Base-by-base conservation (phyloP, 2,888 invertebrate genomes). In the Cantharis rufa region DNA sequence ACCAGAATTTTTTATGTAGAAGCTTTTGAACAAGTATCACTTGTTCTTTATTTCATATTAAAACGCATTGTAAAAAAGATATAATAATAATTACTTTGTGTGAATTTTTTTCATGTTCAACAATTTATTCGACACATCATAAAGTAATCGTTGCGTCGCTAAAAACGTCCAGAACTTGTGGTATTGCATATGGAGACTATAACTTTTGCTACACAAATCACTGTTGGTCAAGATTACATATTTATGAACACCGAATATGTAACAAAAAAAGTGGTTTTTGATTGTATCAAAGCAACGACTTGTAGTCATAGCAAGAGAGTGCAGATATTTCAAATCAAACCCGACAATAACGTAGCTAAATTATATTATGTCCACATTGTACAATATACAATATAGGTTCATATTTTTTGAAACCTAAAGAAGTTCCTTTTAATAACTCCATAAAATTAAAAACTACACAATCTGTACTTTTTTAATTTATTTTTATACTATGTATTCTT, bases 171-270 rank as follows among this genome's bases (percentile, higher is more conserved):
- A 74, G 69, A 70, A 70, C 48, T 78, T 80, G 81, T 82, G 81
- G 48, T 81, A 82, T 81, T 82, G 83, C 82, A 84, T 82, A 83
- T 82, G 81, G 83, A 82, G 83, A 83, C 84, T 83, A 84, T 82
- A 78, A 82, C 78, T 82, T 83, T 84, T 84, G 83, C 84, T 85
- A 85, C 80, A 85, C 85, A 85, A 86, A 86, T 86, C 85, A 84
- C 83, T 78, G 84, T 80, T 79, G 81, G 80, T 81, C 81, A 76
- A 80, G 79, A 82, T 81, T 85, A 84, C 84, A 86, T 86, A 86
- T 86, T 86, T 86, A 86, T 86, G 85, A 85, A 84, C 83, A 79
- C 80, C 80, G 83, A 85, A 85, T 85, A 84, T 85, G 85, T 84
- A 80, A 76, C 75, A 83, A 86, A 86, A 24, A 85, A 86, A 85